phyloP scores from a whole-genome alignment of 2,888 invertebrate genomes.

The Macrosoma leucophasiata region DNA sequence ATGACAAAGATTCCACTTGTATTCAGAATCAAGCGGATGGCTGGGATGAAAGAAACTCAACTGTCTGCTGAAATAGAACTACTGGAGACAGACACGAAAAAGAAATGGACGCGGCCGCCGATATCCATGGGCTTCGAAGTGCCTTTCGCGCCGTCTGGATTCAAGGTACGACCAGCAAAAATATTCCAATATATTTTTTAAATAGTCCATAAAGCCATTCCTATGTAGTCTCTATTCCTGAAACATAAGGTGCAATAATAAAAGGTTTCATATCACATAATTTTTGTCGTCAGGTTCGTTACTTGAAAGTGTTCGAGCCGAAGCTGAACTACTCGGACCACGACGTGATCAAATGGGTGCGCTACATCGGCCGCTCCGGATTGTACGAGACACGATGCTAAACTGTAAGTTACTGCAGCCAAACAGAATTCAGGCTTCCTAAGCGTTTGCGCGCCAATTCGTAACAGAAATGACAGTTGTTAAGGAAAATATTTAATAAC shows the following conservation, averaged over 20 bases:
- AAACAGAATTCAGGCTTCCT: too few species aligned
- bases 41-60: conserved; percentile 99
- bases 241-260: too few species aligned
- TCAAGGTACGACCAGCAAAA: too few species aligned
- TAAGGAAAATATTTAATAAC: too few species aligned
- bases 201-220: too few species aligned
- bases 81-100: conserved; percentile 98
- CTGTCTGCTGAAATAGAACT: conserved; percentile 99
- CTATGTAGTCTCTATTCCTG: too few species aligned
- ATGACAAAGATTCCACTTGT: neutral
- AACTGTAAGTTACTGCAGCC: too few species aligned
- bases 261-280: neutral
- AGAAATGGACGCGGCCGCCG: conserved; percentile 99
- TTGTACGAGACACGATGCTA: conserved; percentile 99
- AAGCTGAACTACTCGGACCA: conserved; percentile 99
- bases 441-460: too few species aligned
- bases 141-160: conserved; percentile 99
- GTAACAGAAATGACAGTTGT: too few species aligned
- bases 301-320: conserved; percentile 99
- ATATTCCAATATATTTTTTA: too few species aligned
- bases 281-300: conserved; percentile 82
- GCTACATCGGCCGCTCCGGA: conserved; percentile 99
- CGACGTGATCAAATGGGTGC: conserved; percentile 99
- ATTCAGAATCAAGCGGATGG: conserved; percentile 90
- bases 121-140: conserved; percentile 99